Base-by-base conservation (phyloP, 2,888 invertebrate genomes). In the Drosophila diplacantha region DNA sequence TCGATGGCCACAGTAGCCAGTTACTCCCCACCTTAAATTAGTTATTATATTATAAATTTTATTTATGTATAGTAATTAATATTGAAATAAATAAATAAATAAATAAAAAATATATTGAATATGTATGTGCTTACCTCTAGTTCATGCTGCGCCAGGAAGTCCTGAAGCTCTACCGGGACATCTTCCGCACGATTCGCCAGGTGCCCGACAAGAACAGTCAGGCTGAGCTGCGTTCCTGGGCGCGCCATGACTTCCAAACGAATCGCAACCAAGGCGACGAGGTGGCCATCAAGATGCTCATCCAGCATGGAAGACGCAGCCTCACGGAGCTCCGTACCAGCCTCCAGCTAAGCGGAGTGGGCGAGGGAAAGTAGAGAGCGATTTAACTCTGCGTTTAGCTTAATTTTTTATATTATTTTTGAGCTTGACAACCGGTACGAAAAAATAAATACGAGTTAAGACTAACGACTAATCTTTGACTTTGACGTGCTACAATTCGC, bases 91-190 rank as follows among this genome's bases (percentile, higher is more conserved):
- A n/a, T n/a, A n/a, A n/a, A n/a, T 24, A 1, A 24, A 24, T 6
- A 24, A 24, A 1, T 5, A 22, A 20, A 22, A 22, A 41, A n/a
- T 16, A 11, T 37, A n/a, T 18, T 20, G 5, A 6, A n/a, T 29
- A 12, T 18, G 14, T 7, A 11, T 18, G 14, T 7, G 8, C 1
- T 14, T 8, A 14, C 9, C 5, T 11, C 12, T 87, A 96, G 95
- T 96, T 96, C 86, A 91, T 96, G 87, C 86, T 94, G 31, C 91
- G 94, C 12, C 93, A 93, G 88, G 93, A 95, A 88, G 95, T 95
- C 0, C 85, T 95, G 20, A 93, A 92, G 77, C 87, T 95, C 0
- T 96, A 95, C 81, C 90, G 93, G 70, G 91, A 92, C 68, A 93
- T 95, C 64, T 91, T 95, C 73, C 90, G 92, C 51, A 90, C 93